Conservation (phyloP, 1,140 invertebrate genomes). For the Spodoptera litura region DNA sequence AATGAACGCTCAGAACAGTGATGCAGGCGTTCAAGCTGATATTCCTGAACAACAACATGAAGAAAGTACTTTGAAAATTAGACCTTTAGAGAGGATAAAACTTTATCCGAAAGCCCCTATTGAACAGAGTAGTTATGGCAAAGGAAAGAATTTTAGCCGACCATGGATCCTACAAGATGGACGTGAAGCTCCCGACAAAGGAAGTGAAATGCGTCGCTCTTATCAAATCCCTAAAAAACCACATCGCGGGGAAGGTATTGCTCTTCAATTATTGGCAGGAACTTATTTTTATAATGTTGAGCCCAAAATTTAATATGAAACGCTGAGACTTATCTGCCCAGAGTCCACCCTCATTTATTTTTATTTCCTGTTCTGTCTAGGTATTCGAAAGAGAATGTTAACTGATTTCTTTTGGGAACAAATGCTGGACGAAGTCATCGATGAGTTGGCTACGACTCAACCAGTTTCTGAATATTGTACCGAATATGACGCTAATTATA, state of each 20-base stretch:
- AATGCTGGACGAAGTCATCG: conserved; percentile 81
- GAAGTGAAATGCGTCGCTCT: conserved; percentile 77
- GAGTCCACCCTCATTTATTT: too few species aligned
- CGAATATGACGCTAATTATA: conserved; percentile 77
- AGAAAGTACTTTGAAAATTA: conserved; percentile 71
- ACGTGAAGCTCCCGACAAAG: conserved; percentile 62
- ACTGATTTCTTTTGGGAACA: conserved; percentile 83
- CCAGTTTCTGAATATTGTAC: conserved; percentile 75
- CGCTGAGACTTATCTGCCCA: too few species aligned
- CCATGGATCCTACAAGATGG: conserved; percentile 81
- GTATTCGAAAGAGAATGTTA: conserved; percentile 79
- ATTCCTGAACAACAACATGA: conserved; percentile 67
- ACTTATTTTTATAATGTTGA: not conserved
- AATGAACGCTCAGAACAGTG: conserved; percentile 46
- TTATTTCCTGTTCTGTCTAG: conserved; percentile 51
- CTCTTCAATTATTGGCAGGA: not conserved
- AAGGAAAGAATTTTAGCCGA: conserved; percentile 77
- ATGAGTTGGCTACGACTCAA: conserved; percentile 71
- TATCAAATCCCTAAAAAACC: conserved; percentile 72
- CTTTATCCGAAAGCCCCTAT: conserved; percentile 75
- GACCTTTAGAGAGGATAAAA: conserved; percentile 74
- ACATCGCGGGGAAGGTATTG: conserved; percentile 63
- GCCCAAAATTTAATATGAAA: too few species aligned
- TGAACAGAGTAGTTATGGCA: conserved; percentile 78
- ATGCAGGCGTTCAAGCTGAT: conserved; percentile 74